Percentiles rank a stretch among this genome's conserved stretches.
These are phyloP conservation scores for Pteruthius melanotis DNA, from an alignment of 2,113 vertebrate genomes.

Conservation along the genomic window DNA sequence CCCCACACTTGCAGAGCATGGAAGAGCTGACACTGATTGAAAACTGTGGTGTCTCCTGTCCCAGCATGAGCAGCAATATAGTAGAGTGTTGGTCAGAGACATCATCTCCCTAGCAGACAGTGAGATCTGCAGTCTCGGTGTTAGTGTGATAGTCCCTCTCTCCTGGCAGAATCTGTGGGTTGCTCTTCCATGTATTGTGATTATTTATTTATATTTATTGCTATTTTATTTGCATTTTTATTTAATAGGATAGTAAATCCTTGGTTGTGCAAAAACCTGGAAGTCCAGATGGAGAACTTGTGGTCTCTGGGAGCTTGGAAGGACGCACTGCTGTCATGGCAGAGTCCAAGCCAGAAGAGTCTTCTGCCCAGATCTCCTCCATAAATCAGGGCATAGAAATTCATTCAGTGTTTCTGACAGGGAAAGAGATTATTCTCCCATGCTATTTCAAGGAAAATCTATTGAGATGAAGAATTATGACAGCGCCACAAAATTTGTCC, in stretches of 20 bases:
- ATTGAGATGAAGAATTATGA: not conserved
- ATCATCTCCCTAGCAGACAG: constrained; percentile 8
- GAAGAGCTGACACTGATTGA: constrained; percentile 74
- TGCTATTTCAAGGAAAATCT: not conserved
- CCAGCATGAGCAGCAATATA: constrained; percentile 76
- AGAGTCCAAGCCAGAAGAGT: not conserved
- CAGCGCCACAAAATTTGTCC: not conserved
- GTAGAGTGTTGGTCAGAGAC: constrained; percentile 74
- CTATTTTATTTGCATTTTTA: constrained; percentile 3
- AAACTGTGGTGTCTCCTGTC: constrained; percentile 78
- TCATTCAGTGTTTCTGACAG: not conserved
- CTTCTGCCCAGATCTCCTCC: not conserved
- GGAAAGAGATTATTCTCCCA: not conserved
- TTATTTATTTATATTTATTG: constrained; percentile 46
- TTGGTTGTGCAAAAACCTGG: not conserved
- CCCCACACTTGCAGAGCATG: constrained; percentile 57
- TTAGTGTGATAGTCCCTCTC: not conserved
- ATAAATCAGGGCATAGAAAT: not conserved
- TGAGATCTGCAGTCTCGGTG: not conserved
- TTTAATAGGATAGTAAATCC: not conserved
- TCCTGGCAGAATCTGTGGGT: not conserved
- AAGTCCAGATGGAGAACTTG: not conserved
- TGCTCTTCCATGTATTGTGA: not conserved
- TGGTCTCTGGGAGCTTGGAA: not conserved
- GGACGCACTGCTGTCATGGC: not conserved